phyloP scores from a whole-genome alignment of 2,797 vertebrate genomes.

The Sebastiscus tertius region DNA sequence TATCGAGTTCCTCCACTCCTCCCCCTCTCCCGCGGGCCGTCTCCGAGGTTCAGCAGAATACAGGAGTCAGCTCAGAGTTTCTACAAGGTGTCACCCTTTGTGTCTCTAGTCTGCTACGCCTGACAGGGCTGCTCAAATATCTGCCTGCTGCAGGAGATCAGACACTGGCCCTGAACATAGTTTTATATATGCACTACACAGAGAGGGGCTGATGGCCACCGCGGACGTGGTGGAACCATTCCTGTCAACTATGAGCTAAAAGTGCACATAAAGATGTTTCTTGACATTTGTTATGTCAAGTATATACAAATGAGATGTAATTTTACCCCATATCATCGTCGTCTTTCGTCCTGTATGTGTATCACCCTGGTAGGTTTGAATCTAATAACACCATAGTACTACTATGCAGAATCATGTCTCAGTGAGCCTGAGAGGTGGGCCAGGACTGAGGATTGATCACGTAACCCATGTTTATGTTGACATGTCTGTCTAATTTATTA shows the following conservation, averaged over 20 bases:
- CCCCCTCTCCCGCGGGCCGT: conserved; percentile 34
- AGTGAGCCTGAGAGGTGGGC: conserved; percentile 13
- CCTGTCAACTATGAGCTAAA: conserved; percentile 15
- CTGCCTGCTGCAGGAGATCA: conserved; percentile 37
- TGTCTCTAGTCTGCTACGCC: conserved; percentile 29
- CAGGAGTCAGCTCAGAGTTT: conserved; percentile 39
- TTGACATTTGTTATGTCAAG: conserved; percentile 20
- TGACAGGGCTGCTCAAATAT: conserved; percentile 34
- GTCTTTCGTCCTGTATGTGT: conserved; percentile 31
- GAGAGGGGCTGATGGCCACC: conserved; percentile 11
- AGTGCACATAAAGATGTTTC: conserved; percentile 19
- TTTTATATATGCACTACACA: conserved; percentile 49
- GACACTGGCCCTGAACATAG: conserved; percentile 26
- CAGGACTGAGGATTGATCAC: conserved; percentile 10
- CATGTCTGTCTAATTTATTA: conserved; percentile 35
- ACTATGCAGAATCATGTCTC: conserved; percentile 52
- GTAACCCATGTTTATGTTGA: conserved; percentile 4
- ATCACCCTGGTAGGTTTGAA: conserved; percentile 36
- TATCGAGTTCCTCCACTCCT: conserved; percentile 43
- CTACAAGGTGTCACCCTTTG: conserved; percentile 30
- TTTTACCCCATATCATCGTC: conserved; percentile 27
- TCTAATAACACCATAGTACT: conserved; percentile 19
- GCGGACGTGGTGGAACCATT: not conserved
- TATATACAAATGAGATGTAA: conserved; percentile 22
- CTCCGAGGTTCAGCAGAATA: conserved; percentile 36